Percentiles rank a stretch among this genome's conserved stretches.
These are phyloP conservation scores for Nematostella vectensis DNA, from an alignment of 92 coral and sea anemone genomes.

Conservation along the genomic window DNA sequence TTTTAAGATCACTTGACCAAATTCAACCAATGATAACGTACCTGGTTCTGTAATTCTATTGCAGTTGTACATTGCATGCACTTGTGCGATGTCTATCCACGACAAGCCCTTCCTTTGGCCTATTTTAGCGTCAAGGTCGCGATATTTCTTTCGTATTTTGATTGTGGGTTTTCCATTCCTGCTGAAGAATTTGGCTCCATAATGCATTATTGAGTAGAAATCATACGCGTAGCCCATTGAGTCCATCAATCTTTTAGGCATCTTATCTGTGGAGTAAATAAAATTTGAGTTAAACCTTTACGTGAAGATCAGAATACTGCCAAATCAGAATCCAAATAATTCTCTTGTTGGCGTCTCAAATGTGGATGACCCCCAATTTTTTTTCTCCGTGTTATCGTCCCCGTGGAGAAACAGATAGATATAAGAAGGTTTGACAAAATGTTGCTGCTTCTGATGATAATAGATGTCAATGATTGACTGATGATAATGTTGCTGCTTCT, in stretches of 20 bases:
- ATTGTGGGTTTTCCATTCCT: constrained; percentile 70
- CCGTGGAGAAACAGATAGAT: too few species aligned
- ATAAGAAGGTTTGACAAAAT: too few species aligned
- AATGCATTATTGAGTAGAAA: constrained; percentile 93
- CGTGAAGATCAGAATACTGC: background rate
- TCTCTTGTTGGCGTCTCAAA: too few species aligned
- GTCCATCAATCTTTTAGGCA: constrained; percentile 74
- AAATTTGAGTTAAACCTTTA: too few species aligned
- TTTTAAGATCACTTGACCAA: too few species aligned
- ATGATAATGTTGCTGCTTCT: too few species aligned
- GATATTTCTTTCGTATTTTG: constrained; percentile 65
- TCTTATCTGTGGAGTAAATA: constrained; percentile 50
- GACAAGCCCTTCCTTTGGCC: constrained; percentile 92
- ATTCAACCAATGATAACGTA: constrained; percentile 10
- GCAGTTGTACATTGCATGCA: constrained; percentile 92
- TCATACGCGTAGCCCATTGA: constrained; percentile 94
- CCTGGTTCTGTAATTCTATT: constrained; percentile 77
- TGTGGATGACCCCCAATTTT: too few species aligned
- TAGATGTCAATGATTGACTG: too few species aligned
- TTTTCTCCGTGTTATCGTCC: too few species aligned
- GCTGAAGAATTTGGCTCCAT: constrained; percentile 83
- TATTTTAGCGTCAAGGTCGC: constrained; percentile 60
- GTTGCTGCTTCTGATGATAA: too few species aligned
- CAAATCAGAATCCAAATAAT: too few species aligned
- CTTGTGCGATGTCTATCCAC: constrained; percentile 91